Percentiles rank a stretch among this genome's conserved stretches.
Conservation (phyloP, 1,140 invertebrate species). For the Calliopsis andreniformis region DNA sequence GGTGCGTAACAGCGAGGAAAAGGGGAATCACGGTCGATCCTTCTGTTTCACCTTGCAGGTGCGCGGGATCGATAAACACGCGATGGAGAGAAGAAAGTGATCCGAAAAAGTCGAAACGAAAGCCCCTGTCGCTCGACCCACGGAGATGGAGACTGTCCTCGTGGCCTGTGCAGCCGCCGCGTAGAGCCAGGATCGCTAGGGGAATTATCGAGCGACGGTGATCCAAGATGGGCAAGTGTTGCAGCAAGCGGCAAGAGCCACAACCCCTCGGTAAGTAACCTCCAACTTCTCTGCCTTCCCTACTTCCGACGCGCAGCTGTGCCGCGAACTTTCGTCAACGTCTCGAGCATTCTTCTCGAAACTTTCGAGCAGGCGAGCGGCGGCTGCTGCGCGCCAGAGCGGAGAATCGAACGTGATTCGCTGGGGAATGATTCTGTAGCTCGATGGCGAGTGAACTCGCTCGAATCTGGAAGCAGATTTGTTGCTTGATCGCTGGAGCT, state of each 20-base stretch:
- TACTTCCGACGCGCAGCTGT: too few species aligned
- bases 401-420: background rate
- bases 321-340: background rate
- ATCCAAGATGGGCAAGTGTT: conserved; percentile 86
- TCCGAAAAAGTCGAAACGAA: conserved; percentile 40
- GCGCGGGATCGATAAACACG: conserved; percentile 41
- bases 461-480: too few species aligned
- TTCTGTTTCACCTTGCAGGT: conserved; percentile 52
- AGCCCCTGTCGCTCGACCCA: conserved; percentile 19
- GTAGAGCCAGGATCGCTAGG: conserved; percentile 46
- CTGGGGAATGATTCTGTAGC: too few species aligned
- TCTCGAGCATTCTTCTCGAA: background rate
- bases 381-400: background rate
- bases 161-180: conserved; percentile 57
- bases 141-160: conserved; percentile 70
- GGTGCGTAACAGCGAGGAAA: background rate
- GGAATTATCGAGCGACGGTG: conserved; percentile 56
- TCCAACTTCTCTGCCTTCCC: background rate
- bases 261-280: conserved; percentile 81
- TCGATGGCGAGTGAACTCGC: too few species aligned
- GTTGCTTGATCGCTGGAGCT: background rate
- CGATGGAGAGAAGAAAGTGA: conserved; percentile 64
- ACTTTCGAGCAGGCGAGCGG: conserved; percentile 1
- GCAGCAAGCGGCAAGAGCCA: conserved; percentile 88
- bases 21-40: conserved; percentile 36